These are phyloP conservation scores for Drosophila testacea DNA, from an alignment of 2,888 invertebrate species.

Conservation along the genomic window DNA sequence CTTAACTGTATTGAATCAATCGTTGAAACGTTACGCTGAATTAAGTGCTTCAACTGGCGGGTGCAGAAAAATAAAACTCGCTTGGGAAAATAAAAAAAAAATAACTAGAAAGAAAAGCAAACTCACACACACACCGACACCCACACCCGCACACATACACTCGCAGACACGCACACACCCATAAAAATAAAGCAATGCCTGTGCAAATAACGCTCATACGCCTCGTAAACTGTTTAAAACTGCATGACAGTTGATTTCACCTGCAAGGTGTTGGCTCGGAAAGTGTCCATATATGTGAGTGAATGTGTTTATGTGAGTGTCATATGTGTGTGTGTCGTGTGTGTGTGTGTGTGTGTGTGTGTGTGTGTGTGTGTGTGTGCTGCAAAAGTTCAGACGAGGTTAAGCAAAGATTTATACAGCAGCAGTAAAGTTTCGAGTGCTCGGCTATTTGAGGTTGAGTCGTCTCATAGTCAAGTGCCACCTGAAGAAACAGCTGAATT, in stretches of 20 bases:
- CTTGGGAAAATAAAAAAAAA: neutral
- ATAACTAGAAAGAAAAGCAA: conserved; percentile 24
- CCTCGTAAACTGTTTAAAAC: conserved; percentile 77
- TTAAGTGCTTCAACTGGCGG: conserved; percentile 49
- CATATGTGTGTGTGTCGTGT: neutral
- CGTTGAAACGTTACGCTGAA: conserved; percentile 58
- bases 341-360: conserved; percentile 1
- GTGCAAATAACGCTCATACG: conserved; percentile 75
- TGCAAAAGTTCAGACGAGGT: conserved; percentile 71
- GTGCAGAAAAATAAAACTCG: conserved; percentile 11
- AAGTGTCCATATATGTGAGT: conserved; percentile 27
- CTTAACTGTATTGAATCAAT: conserved; percentile 63
- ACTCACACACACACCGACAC: neutral
- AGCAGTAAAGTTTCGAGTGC: conserved; percentile 51
- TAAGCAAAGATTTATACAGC: conserved; percentile 66
- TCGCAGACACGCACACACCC: neutral
- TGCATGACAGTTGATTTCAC: conserved; percentile 76
- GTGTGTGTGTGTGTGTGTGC: conserved; percentile 1
- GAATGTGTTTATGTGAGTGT: neutral
- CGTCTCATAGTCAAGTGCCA: conserved; percentile 63
- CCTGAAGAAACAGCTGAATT: conserved; percentile 60
- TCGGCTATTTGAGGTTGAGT: conserved; percentile 54
- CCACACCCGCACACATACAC: neutral
- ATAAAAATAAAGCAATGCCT: conserved; percentile 44
- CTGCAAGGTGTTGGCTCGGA: conserved; percentile 57